phyloP scores from a whole-genome alignment of 2,113 vertebrate genomes.

The Ammodramus savannarum region DNA sequence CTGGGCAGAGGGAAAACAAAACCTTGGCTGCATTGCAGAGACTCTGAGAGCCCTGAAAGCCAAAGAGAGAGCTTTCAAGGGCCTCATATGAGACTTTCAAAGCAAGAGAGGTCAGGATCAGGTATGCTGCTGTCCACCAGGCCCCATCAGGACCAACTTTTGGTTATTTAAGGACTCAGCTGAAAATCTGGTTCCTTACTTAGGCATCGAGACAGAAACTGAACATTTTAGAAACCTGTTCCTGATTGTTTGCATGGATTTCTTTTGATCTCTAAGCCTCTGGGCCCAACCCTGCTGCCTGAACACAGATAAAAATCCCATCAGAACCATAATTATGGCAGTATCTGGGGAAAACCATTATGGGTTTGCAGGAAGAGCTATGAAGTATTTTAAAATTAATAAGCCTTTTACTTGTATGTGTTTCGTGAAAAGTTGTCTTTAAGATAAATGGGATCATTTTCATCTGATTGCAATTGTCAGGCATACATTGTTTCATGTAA shows the following conservation, averaged over 20 bases:
- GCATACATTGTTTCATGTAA: slow-evolving; percentile 1
- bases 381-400: slow-evolving; percentile 26
- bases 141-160: background rate
- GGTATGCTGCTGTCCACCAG: background rate
- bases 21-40: background rate
- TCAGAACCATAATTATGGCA: background rate
- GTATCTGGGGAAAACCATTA: background rate
- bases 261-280: slow-evolving; percentile 18
- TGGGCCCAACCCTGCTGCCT: background rate
- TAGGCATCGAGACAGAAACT: background rate
- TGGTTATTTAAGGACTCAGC: background rate
- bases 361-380: slow-evolving; percentile 8
- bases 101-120: background rate
- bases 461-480: slow-evolving; percentile 29
- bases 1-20: slow-evolving; percentile 59
- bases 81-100: background rate
- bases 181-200: background rate
- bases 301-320: slow-evolving; percentile 12
- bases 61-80: background rate
- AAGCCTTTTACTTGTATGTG: slow-evolving; percentile 40
- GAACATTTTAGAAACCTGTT: background rate
- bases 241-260: background rate
- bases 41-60: background rate
- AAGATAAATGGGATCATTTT: slow-evolving; percentile 51
- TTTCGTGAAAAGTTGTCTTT: slow-evolving; percentile 42